These are phyloP conservation scores for Zeuzera pyrina DNA, from an alignment of 2,888 invertebrate species.

Conservation along the genomic window DNA sequence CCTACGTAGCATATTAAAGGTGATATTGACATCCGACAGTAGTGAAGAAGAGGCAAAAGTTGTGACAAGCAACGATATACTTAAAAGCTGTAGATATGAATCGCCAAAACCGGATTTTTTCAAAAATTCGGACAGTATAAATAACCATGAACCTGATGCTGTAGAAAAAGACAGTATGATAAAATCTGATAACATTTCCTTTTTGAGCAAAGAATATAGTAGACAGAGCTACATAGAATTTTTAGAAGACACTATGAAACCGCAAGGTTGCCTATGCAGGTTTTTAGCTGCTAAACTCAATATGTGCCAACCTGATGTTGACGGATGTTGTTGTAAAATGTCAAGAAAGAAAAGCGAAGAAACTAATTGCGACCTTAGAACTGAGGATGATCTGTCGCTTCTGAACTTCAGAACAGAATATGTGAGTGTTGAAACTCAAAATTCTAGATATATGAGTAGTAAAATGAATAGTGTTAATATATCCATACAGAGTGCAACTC, in stretches of 20 bases:
- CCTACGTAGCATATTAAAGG: slow-evolving; percentile 32
- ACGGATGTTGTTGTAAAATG: slow-evolving; percentile 27
- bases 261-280: slow-evolving; percentile 33
- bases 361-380: slow-evolving; percentile 29
- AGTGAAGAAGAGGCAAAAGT: slow-evolving; percentile 29
- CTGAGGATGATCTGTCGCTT: slow-evolving; percentile 20
- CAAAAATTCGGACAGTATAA: slow-evolving; percentile 34
- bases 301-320: slow-evolving; percentile 18
- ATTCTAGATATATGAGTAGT: too few species aligned
- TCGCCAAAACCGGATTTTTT: slow-evolving; percentile 31
- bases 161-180: slow-evolving; percentile 15
- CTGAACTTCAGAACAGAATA: slow-evolving; percentile 18
- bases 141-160: slow-evolving; percentile 30
- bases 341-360: slow-evolving; percentile 25
- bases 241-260: neutral
- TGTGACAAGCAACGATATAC: slow-evolving; percentile 22
- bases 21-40: slow-evolving; percentile 40
- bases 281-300: slow-evolving; percentile 33
- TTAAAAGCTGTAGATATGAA: slow-evolving; percentile 29
- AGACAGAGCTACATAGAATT: neutral
- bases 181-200: slow-evolving; percentile 11
- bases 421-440: neutral
- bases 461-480: too few species aligned
- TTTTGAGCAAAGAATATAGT: slow-evolving; percentile 27
- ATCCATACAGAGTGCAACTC: too few species aligned